Percentiles rank a stretch among this genome's conserved stretches.
phyloP scores from a whole-genome alignment of 2,888 invertebrate species.

The Plusia festucae region DNA sequence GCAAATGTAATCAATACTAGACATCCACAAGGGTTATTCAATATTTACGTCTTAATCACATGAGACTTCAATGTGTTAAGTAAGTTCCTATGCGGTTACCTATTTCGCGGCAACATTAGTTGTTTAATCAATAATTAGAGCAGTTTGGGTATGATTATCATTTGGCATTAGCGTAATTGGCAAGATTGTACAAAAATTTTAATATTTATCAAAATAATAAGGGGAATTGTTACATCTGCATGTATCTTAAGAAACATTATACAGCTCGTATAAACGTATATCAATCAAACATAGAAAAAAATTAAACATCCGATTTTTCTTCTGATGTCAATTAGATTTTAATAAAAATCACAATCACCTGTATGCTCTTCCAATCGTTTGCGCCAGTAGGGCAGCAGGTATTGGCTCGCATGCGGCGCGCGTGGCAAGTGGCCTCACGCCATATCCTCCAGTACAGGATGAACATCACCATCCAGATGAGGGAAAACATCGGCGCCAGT shows the following conservation, averaged over 20 bases:
- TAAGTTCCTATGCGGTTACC: not conserved
- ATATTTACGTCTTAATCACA: constrained; percentile 1
- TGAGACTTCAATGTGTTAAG: not conserved
- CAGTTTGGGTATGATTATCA: not conserved
- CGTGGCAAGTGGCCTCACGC: constrained; percentile 93
- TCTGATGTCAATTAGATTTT: no score
- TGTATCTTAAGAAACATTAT: no score
- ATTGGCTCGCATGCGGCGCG: constrained; percentile 91
- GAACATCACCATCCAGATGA: constrained; percentile 93
- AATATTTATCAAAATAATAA: not conserved
- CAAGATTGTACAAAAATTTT: not conserved
- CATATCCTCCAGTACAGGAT: constrained; percentile 94
- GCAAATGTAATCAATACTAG: not conserved
- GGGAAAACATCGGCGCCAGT: constrained; percentile 92
- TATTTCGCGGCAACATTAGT: not conserved
- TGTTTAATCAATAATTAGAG: not conserved
- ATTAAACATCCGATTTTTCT: no score
- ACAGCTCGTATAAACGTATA: no score
- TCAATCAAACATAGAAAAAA: no score
- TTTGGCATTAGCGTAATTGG: not conserved
- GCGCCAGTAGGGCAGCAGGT: constrained; percentile 89
- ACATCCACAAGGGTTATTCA: not conserved
- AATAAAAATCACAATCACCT: no score
- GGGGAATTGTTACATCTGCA: no score
- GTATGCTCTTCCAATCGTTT: constrained; percentile 93